Base-by-base conservation (phyloP, 2,888 invertebrate species). In the Coelogynopora nodosa region DNA sequence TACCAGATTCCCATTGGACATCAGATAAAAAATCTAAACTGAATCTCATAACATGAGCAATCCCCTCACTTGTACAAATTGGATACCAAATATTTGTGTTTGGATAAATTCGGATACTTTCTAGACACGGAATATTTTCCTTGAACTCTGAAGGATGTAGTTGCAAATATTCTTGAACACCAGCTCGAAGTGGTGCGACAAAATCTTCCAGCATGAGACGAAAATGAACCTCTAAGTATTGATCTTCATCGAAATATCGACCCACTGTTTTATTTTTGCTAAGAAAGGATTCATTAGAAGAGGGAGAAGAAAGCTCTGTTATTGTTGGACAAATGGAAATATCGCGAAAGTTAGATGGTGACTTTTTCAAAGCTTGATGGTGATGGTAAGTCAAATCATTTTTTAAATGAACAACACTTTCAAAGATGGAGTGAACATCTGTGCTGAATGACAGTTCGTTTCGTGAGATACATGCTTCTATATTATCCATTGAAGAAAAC, bases 121-220 rank as follows among this genome's bases (percentile, higher is more conserved):
- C 18, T 18, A 49, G 18, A 13, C 49, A 18, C 18, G 18, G 49
- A 49, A n/a, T n/a, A n/a, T n/a, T n/a, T n/a, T 49, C 49, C 18
- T 49, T 49, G 49, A 5, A 49, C 5, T 49, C 49, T 23, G 89
- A 86, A 84, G 89, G 88, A 28, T 30, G 31, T 23, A 87, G 67
- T 23, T 30, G 81, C 88, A 93, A 90, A 89, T 93, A 94, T 90
- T 93, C 92, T 88, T 90, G 90, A 90, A 95, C 93, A 88, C 94
- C 95, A 89, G 94, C 93, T 67, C 95, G 92, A 30, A 96, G 90
- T 0, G 96, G 95, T 23, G 93, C 93, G 31, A 95, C 93, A 90
- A 95, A 95, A 91, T 96, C 96, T 92, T 96, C 96, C 30, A 95
- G 92, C 81, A 96, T 90, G 31, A 96, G 92, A 30, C 95, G 93